Conservation (phyloP, 2,797 vertebrate species). For the Delichon dasypus region DNA sequence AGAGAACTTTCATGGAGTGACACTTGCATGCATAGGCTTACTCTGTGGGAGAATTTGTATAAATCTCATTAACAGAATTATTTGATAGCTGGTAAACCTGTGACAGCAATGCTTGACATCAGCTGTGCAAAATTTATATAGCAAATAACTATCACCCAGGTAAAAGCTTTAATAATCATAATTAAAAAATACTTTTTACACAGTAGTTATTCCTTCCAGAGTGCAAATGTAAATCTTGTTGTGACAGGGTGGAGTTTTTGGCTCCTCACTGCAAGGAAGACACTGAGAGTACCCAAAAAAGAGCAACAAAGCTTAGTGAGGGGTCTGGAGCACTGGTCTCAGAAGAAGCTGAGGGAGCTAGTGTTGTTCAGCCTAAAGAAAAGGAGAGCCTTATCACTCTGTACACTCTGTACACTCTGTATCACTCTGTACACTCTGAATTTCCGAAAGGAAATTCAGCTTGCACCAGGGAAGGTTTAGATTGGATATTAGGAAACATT, state of each 20-base stretch:
- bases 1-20: neutral
- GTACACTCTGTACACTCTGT: neutral
- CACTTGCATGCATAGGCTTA: neutral
- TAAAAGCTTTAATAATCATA: constrained; percentile 18
- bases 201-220: neutral
- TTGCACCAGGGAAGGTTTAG: neutral
- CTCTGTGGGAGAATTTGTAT: neutral
- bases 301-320: neutral
- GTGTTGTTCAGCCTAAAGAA: neutral
- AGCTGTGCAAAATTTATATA: constrained; percentile 23
- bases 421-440: neutral
- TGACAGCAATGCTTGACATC: neutral
- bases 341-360: neutral
- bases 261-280: neutral
- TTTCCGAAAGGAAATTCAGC: neutral
- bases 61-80: constrained; percentile 51
- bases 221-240: neutral
- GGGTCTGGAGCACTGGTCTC: neutral
- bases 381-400: neutral
- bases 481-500: neutral
- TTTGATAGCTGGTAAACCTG: constrained; percentile 23
- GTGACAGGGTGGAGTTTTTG: neutral
- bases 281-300: neutral
- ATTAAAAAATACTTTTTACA: neutral
- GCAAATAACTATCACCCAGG: neutral